Conservation (phyloP, 2,797 vertebrate species). For the Euthynnus affinis region DNA sequence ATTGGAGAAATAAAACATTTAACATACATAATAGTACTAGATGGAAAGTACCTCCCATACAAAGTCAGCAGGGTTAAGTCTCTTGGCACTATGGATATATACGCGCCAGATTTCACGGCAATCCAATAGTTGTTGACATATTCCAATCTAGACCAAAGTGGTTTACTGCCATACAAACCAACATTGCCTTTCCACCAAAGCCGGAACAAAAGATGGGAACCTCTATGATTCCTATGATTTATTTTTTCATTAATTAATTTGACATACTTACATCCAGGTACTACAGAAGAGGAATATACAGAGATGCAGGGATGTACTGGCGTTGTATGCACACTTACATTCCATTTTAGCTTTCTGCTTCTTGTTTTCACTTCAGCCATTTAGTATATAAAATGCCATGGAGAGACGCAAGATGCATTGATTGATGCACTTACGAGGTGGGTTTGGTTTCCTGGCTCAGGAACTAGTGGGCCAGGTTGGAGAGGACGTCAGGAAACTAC, state of each 20-base stretch:
- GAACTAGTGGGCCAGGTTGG: too few species aligned
- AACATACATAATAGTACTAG: background rate
- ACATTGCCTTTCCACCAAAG: too few species aligned
- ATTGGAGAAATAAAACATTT: background rate
- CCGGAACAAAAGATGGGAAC: background rate
- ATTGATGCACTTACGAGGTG: too few species aligned
- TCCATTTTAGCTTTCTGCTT: background rate
- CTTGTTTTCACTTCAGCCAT: background rate
- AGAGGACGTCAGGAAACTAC: too few species aligned
- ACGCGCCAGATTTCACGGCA: background rate
- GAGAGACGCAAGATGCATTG: background rate
- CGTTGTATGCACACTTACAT: background rate
- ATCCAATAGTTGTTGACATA: background rate
- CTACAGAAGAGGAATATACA: too few species aligned
- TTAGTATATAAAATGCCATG: background rate
- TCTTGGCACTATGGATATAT: background rate
- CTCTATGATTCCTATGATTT: constrained; percentile 1
- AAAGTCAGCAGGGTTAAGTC: background rate
- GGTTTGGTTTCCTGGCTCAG: too few species aligned
- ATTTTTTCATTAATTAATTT: background rate
- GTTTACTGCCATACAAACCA: too few species aligned
- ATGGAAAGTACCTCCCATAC: too few species aligned
- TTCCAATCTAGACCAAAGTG: background rate
- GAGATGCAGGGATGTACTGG: background rate
- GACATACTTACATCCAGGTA: background rate